Conservation (phyloP, 2,113 vertebrate genomes). For the Corythornis madagascariensis region DNA sequence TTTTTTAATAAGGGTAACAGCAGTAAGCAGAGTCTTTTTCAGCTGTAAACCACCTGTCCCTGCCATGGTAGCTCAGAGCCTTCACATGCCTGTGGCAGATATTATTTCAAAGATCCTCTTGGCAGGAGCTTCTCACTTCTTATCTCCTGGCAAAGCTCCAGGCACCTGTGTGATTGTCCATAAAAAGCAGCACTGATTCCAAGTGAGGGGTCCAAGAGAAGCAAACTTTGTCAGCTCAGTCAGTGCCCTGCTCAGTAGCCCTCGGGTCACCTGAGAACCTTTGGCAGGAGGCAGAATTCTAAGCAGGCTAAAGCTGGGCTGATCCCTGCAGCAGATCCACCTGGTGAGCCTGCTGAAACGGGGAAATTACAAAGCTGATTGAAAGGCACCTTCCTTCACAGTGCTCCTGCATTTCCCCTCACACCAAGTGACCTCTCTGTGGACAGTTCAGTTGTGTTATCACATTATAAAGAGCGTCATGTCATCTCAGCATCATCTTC, state of each 20-base stretch:
- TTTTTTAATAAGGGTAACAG: not conserved
- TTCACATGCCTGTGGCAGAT: not conserved
- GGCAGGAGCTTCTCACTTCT: not conserved
- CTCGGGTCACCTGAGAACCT: not conserved
- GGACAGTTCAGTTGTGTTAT: not conserved
- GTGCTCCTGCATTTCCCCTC: not conserved
- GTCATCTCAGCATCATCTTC: not conserved
- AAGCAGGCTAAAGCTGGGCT: slow-evolving; percentile 14
- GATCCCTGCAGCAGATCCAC: not conserved
- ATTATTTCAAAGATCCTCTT: not conserved
- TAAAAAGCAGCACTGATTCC: not conserved
- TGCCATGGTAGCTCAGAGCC: not conserved
- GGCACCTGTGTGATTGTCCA: not conserved
- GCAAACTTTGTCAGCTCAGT: not conserved
- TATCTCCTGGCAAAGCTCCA: not conserved
- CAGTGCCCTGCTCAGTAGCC: not conserved
- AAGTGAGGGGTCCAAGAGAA: not conserved
- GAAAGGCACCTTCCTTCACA: not conserved
- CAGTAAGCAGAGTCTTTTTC: not conserved
- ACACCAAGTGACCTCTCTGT: not conserved
- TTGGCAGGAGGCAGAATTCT: not conserved
- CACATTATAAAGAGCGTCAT: not conserved
- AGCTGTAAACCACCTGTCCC: not conserved
- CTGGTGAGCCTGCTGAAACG: not conserved
- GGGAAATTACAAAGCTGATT: slow-evolving; percentile 4